A percentile compares a stretch with the other conserved stretches of the same genome.
Evolutionary conservation across 2,888 invertebrate species (phyloP).

Genomic region (Plebejus melissa): DNA sequence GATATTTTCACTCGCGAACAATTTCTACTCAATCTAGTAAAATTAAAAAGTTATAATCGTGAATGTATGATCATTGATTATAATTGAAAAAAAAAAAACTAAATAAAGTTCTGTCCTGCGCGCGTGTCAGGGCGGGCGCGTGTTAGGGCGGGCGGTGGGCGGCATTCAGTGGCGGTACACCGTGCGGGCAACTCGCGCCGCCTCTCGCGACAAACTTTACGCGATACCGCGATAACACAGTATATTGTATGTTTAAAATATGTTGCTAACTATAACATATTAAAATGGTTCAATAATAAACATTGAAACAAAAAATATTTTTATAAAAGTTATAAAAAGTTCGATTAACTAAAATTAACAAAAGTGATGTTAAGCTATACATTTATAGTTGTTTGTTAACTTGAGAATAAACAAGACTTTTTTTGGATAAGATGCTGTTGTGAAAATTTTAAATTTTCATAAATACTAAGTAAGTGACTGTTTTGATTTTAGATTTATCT

Average conservation of each 20-base stretch:
- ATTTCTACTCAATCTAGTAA: too few species aligned
- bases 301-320: neutral
- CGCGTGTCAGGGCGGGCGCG: slow-evolving; percentile 3
- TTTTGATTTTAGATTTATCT: neutral
- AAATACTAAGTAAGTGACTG: neutral
- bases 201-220: slow-evolving; percentile 6
- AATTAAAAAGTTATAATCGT: too few species aligned
- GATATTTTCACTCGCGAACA: too few species aligned
- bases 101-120: neutral
- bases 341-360: neutral
- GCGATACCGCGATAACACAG: neutral
- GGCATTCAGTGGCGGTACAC: slow-evolving; percentile 9
- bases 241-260: neutral
- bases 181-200: slow-evolving; percentile 7
- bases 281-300: neutral
- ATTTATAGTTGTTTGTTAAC: neutral
- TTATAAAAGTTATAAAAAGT: neutral
- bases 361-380: neutral
- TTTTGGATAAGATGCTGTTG: neutral
- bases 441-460: neutral
- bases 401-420: neutral
- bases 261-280: neutral
- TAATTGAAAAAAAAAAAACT: neutral
- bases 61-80: neutral
- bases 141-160: neutral